Evolutionary conservation across 53 echinoderm and acorn worm genomes (phyloP), one percentile per base, ranked within the genome.

Genomic region (Henricia sp.): DNA sequence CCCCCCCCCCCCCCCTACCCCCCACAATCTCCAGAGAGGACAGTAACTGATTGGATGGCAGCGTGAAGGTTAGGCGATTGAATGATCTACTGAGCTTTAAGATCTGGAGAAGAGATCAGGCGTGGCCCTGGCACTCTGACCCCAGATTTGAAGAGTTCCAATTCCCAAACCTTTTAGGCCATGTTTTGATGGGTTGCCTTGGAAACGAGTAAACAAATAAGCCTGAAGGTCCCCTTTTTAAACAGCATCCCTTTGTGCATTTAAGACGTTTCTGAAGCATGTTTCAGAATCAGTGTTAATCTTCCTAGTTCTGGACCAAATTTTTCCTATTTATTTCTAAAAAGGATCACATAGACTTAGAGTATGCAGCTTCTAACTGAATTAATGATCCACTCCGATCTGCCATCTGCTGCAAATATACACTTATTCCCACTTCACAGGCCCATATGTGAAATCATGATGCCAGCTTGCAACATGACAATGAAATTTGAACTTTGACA

Each of bases 11-110:
- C 57, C n/a, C 57, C 30, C 30, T 2, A 67, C 6, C 27, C 28
- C 27, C 58, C 72, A 50, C 30, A 13, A 52, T 37, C 54, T 42
- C 54, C 23, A 19, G 11, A 59, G 57, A 76, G 29, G 76, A 76
- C 59, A 76, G 76, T 58, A 76, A 76, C 76, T 58, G 76, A 76
- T 76, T 57, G 55, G 72, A 25, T 5, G n/a, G 35, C 17, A 59
- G 12, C 41, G 40, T 41, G 6, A 29, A 57, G 59, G 76, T 57
- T 26, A 52, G 21, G 65, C 6, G 13, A 34, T 33, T 2, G 21
- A 3, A 20, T 14, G 67, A 16, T 8, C 37, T n/a, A 37, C 3
- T 67, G 21, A 63, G 13, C 63, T 17, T 34, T 14, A 9, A 3
- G 19, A 33, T 25, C 63, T 63, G 36, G 33, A 33, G 26, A 6